These are phyloP conservation scores for Campylomormyrus tamandua DNA, from an alignment of 2,113 vertebrate species.

Conservation along the genomic window DNA sequence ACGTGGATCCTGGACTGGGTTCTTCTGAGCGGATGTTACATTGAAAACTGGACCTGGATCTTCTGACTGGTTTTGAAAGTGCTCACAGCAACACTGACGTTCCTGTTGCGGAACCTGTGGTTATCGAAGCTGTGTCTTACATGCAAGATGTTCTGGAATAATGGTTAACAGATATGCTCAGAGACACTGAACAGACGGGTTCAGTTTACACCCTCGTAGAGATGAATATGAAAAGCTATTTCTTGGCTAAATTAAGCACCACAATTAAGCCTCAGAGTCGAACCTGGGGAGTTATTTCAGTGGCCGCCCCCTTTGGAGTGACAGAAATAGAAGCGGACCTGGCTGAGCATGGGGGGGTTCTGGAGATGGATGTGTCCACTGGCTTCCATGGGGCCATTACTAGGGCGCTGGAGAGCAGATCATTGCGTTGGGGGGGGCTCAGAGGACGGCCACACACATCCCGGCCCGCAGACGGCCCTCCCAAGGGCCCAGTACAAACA, in stretches of 20 bases:
- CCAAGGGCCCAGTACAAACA: conserved; percentile 3
- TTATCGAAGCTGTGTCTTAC: neutral
- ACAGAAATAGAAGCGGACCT: neutral
- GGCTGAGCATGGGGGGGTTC: neutral
- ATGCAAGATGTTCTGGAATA: neutral
- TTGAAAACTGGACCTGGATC: neutral
- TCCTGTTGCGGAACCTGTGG: neutral
- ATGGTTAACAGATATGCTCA: neutral
- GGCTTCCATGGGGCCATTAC: conserved; percentile 15
- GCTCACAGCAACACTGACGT: neutral
- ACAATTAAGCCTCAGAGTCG: neutral
- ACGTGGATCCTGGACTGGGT: neutral
- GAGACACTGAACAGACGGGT: neutral
- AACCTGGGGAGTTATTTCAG: neutral
- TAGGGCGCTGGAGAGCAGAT: neutral
- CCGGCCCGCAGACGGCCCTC: neutral
- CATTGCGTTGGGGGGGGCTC: conserved; percentile 12
- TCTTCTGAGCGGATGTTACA: neutral
- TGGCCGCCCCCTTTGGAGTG: neutral
- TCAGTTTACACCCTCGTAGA: neutral
- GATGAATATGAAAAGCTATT: neutral
- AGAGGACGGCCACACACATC: conserved; percentile 9
- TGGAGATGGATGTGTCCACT: neutral
- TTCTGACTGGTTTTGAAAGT: neutral
- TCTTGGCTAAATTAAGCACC: neutral